phyloP scores from a whole-genome alignment of 1,140 invertebrate genomes.

The Ceratina australensis region DNA sequence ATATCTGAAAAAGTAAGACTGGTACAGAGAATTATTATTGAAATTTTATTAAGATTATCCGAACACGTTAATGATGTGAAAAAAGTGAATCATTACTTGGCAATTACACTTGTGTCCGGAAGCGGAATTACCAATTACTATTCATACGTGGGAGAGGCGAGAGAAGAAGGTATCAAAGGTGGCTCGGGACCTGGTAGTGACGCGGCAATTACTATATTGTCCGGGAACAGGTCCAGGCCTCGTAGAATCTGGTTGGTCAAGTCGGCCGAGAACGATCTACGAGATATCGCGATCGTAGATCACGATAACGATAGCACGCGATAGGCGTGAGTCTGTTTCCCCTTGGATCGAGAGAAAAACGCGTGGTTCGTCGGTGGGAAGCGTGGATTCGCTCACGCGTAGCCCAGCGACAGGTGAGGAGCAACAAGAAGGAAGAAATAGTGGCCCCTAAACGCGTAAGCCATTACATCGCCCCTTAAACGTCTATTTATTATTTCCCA shows the following conservation, averaged over 20 bases:
- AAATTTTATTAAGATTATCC: too few relatives aligned
- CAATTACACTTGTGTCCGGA: too few relatives aligned
- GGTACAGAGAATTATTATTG: too few relatives aligned
- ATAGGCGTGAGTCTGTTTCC: slow-evolving; percentile 34
- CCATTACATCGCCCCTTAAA: slow-evolving; percentile 28
- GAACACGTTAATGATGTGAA: too few relatives aligned
- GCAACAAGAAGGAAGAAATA: slow-evolving; percentile 52
- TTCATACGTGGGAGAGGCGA: neutral
- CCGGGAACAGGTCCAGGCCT: neutral
- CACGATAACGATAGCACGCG: slow-evolving; percentile 29
- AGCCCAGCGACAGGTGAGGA: slow-evolving; percentile 49
- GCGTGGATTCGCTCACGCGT: slow-evolving; percentile 43
- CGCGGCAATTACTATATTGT: slow-evolving; percentile 25
- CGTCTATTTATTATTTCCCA: slow-evolving; percentile 45
- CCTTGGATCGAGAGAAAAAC: slow-evolving; percentile 21
- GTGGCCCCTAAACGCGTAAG: slow-evolving; percentile 34
- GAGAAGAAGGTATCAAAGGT: too few relatives aligned
- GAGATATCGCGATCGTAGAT: slow-evolving; percentile 40
- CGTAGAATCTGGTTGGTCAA: slow-evolving; percentile 8
- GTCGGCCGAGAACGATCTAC: neutral
- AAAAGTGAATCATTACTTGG: too few relatives aligned
- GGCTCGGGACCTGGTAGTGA: neutral
- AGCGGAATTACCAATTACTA: neutral
- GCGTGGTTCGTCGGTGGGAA: neutral
- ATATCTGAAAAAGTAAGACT: too few relatives aligned